A percentile compares a stretch with the other conserved stretches of the same genome.
These are phyloP conservation scores for Andrena minutula DNA, from an alignment of 2,888 invertebrate genomes.

Conservation along the genomic window DNA sequence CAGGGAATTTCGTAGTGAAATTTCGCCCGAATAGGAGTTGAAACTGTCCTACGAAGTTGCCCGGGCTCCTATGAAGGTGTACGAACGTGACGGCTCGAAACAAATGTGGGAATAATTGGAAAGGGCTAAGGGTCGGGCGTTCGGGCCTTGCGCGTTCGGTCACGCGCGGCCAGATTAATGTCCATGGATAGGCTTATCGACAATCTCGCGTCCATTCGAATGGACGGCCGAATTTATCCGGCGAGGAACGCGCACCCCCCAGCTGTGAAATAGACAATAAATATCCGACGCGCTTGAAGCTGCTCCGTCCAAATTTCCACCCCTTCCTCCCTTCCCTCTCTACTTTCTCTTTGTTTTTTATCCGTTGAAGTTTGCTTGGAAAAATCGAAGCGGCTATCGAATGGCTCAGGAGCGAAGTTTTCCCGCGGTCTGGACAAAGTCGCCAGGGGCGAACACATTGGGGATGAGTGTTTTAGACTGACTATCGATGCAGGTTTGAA, in stretches of 20 bases:
- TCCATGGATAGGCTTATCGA: slow-evolving; percentile 68
- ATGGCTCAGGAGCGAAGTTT: slow-evolving; percentile 27
- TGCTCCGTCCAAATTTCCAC: slow-evolving; percentile 35
- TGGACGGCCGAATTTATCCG: slow-evolving; percentile 62
- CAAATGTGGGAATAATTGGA: slow-evolving; percentile 32
- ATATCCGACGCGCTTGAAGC: slow-evolving; percentile 44
- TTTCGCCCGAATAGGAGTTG: neutral
- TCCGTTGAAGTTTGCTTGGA: neutral
- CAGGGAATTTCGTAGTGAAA: slow-evolving; percentile 12
- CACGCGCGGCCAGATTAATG: slow-evolving; percentile 62
- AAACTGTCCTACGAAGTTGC: slow-evolving; percentile 1
- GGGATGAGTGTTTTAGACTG: slow-evolving; percentile 31
- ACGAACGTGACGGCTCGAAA: neutral
- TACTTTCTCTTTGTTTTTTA: neutral
- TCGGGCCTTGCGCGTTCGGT: neutral
- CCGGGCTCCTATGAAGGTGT: neutral
- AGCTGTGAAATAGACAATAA: slow-evolving; percentile 66
- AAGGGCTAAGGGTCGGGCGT: slow-evolving; percentile 27
- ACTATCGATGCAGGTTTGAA: slow-evolving; percentile 8
- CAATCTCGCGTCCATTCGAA: slow-evolving; percentile 59
- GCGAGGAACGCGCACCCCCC: slow-evolving; percentile 8
- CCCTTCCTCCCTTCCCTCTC: neutral
- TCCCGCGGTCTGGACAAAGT: slow-evolving; percentile 31
- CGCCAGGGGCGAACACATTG: slow-evolving; percentile 18
- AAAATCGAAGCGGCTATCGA: slow-evolving; percentile 37